These are phyloP conservation scores for Planococcus citri DNA, from an alignment of 1,140 invertebrate species.

Conservation along the genomic window DNA sequence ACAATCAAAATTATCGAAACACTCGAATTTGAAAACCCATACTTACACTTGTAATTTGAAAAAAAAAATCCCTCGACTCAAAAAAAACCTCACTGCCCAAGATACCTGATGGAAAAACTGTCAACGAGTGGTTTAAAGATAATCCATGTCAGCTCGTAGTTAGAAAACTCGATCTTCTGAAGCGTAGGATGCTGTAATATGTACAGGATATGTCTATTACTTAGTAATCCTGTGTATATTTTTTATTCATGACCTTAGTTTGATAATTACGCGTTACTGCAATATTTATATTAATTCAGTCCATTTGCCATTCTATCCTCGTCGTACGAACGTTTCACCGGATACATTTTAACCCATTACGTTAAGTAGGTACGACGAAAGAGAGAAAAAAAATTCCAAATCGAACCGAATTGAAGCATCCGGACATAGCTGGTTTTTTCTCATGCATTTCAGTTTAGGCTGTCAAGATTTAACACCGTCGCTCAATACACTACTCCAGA, in stretches of 20 bases:
- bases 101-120: neutral
- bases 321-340: neutral
- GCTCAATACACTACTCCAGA: no score
- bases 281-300: neutral
- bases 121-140: neutral
- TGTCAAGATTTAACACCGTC: neutral
- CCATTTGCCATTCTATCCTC: neutral
- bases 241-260: constrained; percentile 4
- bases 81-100: neutral
- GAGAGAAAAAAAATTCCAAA: neutral
- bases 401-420: neutral
- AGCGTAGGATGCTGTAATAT: neutral
- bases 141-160: neutral
- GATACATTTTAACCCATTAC: constrained; percentile 2
- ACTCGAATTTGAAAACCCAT: neutral
- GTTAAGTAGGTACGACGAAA: neutral
- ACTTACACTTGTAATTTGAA: neutral
- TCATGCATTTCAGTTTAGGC: constrained; percentile 2
- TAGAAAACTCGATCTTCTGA: neutral
- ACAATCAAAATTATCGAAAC: neutral
- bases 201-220: constrained; percentile 2
- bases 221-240: neutral
- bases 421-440: constrained; percentile 6
- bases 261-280: neutral
- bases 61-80: neutral